A percentile compares a stretch with the other conserved stretches of the same genome.
These are phyloP conservation scores for Lamellibrachia luymesi DNA, from an alignment of 1,140 invertebrate species.

Conservation along the genomic window DNA sequence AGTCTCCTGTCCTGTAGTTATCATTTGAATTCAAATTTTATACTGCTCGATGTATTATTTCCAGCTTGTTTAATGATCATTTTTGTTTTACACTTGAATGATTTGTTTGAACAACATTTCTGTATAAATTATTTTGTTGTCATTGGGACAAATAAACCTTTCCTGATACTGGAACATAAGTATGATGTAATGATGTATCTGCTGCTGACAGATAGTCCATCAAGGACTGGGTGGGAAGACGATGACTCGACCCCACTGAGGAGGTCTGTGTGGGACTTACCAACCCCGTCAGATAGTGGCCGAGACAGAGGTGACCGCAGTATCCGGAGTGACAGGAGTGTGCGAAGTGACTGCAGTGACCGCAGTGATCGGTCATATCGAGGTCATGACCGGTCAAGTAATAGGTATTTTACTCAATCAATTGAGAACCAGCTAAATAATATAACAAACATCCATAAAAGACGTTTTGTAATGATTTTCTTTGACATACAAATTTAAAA, in stretches of 20 bases:
- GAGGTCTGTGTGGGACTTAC: conserved; percentile 86
- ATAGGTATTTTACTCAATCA: not conserved
- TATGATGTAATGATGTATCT: not conserved
- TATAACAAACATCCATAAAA: too few species aligned
- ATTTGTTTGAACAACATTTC: not conserved
- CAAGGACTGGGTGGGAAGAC: conserved; percentile 83
- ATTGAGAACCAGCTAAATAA: too few species aligned
- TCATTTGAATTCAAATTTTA: too few species aligned
- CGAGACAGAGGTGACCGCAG: conserved; percentile 43
- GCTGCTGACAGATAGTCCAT: conserved; percentile 60
- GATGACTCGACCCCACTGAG: conserved; percentile 64
- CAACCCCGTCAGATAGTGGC: conserved; percentile 70
- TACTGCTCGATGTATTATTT: too few species aligned
- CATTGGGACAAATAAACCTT: not conserved
- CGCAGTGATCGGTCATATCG: conserved; percentile 30
- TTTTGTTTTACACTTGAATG: not conserved
- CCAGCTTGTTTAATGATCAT: too few species aligned
- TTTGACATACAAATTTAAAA: too few species aligned
- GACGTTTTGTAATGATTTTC: too few species aligned
- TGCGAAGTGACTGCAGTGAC: conserved; percentile 32
- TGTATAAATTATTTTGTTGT: too few species aligned
- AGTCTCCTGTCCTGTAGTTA: too few species aligned
- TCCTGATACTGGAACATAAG: not conserved
- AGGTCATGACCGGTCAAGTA: not conserved
- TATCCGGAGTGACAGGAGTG: not conserved